phyloP scores from a whole-genome alignment of 2,113 vertebrate species.

The Podilymbus podiceps region DNA sequence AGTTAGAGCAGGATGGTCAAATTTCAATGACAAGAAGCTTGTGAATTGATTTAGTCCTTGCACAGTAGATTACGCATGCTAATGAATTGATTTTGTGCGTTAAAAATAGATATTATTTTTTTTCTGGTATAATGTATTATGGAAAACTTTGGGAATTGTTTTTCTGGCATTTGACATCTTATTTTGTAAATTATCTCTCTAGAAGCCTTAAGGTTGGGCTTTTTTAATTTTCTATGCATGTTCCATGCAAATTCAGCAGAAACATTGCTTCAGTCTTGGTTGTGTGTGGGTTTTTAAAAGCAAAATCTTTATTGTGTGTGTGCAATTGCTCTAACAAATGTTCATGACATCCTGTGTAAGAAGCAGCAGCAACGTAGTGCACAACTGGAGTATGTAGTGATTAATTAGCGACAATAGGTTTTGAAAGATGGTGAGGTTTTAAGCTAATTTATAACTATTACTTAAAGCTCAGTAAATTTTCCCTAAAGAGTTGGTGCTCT shows the following conservation, averaged over 20 bases:
- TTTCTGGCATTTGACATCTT: slow-evolving; percentile 15
- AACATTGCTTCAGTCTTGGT: neutral
- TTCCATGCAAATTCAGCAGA: slow-evolving; percentile 7
- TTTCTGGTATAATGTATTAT: neutral
- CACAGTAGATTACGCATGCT: slow-evolving; percentile 17
- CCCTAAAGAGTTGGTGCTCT: neutral
- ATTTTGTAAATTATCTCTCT: slow-evolving; percentile 14
- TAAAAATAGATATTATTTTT: slow-evolving; percentile 24
- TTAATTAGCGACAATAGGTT: neutral
- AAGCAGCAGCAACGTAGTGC: neutral
- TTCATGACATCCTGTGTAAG: neutral
- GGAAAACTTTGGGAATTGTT: slow-evolving; percentile 12
- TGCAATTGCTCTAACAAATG: neutral
- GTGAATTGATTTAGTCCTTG: slow-evolving; percentile 25
- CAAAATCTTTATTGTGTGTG: neutral
- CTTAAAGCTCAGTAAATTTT: neutral
- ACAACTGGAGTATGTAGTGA: neutral
- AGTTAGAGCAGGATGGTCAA: neutral
- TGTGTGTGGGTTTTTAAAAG: neutral
- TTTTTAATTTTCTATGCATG: neutral
- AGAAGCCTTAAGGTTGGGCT: neutral
- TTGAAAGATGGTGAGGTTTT: neutral
- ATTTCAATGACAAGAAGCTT: slow-evolving; percentile 2
- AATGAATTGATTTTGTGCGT: slow-evolving; percentile 39
- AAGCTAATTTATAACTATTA: neutral